Base-by-base conservation (phyloP, 2,113 vertebrate species). In the Corythaeola cristata region DNA sequence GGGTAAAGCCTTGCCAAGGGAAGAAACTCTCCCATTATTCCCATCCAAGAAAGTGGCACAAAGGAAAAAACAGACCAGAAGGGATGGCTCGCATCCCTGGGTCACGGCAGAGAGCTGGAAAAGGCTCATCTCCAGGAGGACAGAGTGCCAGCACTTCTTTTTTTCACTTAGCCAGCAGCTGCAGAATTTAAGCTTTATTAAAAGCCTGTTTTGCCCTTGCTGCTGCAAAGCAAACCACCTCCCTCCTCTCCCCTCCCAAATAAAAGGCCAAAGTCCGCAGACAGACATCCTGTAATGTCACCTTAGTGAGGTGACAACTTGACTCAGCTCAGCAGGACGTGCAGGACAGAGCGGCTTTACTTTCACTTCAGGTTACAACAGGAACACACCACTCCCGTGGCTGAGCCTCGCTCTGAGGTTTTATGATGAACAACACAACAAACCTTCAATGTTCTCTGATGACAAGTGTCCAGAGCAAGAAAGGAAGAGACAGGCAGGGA, bases 61-160 rank as follows among this genome's bases (percentile, higher is more conserved):
- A 90, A 82, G 45, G 64, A 35, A 44, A 81, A 87, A 58, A 44
- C n/a, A 83, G 49, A 63, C 2, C 8, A 94, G 76, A 88, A 95
- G 67, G 33, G 68, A 94, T 94, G 88, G 90, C 93, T 89, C 7
- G 1, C 69, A 76, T 60, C 80, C 73, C 86, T 45, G 60, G 62
- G 69, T 64, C 66, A 58, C 1, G 9, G 82, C 63, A 79, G 63
- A 67, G 96, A 84, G 64, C 68, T 93, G 64, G 72, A 66, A 88
- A 90, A 91, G 90, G 82, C 85, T 79, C 93, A 91, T 96, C 75
- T 94, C 82, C 82, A 89, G 50, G 53, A 96, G 74, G 67, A 93
- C n/a, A 12, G 35, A 68, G 41, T 88, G 89, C 96, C 93, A 96
- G 78, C 39, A 55, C 79, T 88, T 93, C 58, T 89, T 94, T 80